These are phyloP conservation scores for Mustela nigripes DNA, from an alignment of 2,113 vertebrate species.

Conservation along the genomic window DNA sequence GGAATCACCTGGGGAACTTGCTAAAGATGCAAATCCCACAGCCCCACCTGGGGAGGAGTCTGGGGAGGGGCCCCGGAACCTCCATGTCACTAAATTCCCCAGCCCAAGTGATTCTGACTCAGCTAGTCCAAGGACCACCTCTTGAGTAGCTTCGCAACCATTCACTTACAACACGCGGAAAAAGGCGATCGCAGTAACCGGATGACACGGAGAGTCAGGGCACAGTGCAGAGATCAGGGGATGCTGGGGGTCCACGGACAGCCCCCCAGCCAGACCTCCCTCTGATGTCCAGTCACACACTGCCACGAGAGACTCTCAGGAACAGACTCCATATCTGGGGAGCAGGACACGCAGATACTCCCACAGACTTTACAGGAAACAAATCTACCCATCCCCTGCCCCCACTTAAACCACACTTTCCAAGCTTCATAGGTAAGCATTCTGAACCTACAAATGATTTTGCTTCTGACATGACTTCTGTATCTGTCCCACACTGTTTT, in stretches of 20 bases:
- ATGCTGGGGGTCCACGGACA: fast-evolving
- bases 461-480: neutral
- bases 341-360: no score
- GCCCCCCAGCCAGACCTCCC: fast-evolving
- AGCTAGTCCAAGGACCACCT: neutral
- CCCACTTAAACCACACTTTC: neutral
- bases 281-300: fast-evolving
- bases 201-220: fast-evolving
- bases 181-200: fast-evolving
- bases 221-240: neutral
- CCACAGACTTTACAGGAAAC: no score
- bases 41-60: neutral
- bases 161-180: neutral
- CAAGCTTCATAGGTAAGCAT: neutral
- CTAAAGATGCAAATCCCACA: neutral
- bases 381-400: neutral
- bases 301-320: fast-evolving
- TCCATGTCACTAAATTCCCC: no score
- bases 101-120: neutral
- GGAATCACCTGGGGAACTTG: neutral
- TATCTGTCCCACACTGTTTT: neutral
- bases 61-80: neutral
- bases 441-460: neutral
- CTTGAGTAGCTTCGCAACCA: neutral
- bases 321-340: neutral